Conservation (phyloP, 2,888 invertebrate species). For the Zaprionus obscuricornis region DNA sequence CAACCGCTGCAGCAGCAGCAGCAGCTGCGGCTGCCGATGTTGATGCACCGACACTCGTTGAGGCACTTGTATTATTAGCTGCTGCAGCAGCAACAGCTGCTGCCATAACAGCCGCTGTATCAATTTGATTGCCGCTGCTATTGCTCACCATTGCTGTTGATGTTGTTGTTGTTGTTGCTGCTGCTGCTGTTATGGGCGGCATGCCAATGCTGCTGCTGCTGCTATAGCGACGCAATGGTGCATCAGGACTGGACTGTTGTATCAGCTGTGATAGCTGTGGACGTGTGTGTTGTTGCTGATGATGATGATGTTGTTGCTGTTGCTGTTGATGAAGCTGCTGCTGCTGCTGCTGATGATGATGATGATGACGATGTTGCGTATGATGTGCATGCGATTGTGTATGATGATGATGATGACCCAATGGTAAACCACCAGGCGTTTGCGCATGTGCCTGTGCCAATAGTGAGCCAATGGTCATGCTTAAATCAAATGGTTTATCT, state of each 20-base stretch:
- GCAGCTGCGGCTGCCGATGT: constrained; percentile 65
- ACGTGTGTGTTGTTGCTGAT: constrained; percentile 66
- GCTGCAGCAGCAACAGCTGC: constrained; percentile 59
- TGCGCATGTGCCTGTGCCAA: constrained; percentile 63
- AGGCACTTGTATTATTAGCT: constrained; percentile 60
- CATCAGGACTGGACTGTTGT: constrained; percentile 50
- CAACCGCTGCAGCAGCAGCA: constrained; percentile 44
- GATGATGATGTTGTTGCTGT: constrained; percentile 11
- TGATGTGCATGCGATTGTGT: constrained; percentile 15
- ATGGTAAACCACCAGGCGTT: constrained; percentile 26
- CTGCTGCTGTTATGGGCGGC: neutral
- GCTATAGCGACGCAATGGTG: constrained; percentile 75
- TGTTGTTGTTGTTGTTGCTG: constrained; percentile 22
- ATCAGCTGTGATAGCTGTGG: constrained; percentile 82
- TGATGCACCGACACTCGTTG: constrained; percentile 57
- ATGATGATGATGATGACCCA: constrained; percentile 34
- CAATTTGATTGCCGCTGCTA: constrained; percentile 50
- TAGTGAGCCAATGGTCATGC: constrained; percentile 79
- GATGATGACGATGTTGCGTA: constrained; percentile 16
- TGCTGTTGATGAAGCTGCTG: constrained; percentile 18
- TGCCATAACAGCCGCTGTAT: constrained; percentile 49
- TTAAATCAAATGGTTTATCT: constrained; percentile 82
- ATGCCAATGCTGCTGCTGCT: constrained; percentile 58
- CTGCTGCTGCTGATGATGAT: constrained; percentile 5
- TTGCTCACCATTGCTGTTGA: constrained; percentile 41